Conservation (phyloP, 2,888 invertebrate genomes). For the Tigriopus californicus region DNA sequence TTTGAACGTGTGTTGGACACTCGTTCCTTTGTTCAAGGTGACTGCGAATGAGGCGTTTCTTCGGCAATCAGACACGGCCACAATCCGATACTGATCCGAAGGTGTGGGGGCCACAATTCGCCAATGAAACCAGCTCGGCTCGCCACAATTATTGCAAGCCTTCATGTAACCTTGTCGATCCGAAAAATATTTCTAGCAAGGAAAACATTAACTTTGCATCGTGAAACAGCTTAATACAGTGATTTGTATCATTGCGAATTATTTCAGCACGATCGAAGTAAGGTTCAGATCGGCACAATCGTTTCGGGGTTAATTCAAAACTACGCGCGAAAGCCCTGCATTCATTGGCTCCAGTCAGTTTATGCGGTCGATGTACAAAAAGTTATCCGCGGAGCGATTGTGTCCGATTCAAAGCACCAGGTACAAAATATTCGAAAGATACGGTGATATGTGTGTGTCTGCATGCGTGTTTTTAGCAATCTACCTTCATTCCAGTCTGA, state of each 20-base stretch:
- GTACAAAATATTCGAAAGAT: no score
- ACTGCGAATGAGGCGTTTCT: slow-evolving; percentile 10
- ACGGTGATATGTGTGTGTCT: no score
- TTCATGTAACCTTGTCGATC: slow-evolving; percentile 14
- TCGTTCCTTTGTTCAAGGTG: slow-evolving; percentile 6
- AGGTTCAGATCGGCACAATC: neutral
- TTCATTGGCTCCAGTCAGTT: no score
- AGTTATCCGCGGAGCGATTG: no score
- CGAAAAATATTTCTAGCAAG: slow-evolving; percentile 9
- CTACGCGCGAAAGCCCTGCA: no score
- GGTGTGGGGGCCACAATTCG: slow-evolving; percentile 12
- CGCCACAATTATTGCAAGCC: slow-evolving; percentile 9
- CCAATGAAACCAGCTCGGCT: slow-evolving; percentile 13
- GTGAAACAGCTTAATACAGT: no score
- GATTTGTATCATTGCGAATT: neutral
- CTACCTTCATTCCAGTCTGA: slow-evolving; percentile 10
- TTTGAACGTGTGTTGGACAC: slow-evolving; percentile 14
- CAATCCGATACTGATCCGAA: slow-evolving; percentile 11
- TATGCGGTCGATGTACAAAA: no score
- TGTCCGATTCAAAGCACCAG: no score
- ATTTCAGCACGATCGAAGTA: neutral
- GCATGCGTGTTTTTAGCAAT: no score
- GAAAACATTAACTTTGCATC: no score
- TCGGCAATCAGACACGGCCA: slow-evolving; percentile 10
- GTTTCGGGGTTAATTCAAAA: no score